Conservation (phyloP, 2,888 invertebrate species). For the Acleris laterana region DNA sequence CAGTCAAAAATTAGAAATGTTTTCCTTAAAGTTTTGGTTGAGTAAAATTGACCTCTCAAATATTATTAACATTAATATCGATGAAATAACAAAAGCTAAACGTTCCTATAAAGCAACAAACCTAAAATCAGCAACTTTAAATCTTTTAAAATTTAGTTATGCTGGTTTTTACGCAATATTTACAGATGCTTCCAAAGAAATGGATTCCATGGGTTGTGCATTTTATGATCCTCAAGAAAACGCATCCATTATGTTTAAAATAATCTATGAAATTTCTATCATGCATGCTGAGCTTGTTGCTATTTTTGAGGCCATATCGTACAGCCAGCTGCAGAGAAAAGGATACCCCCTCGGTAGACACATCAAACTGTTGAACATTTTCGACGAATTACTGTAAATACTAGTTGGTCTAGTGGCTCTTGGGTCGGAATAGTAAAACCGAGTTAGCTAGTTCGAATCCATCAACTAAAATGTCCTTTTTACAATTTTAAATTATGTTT, state of each 20-base stretch:
- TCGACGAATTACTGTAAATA: too few species aligned
- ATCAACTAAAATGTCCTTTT: too few species aligned
- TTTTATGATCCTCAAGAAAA: slow-evolving; percentile 1
- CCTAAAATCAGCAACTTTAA: background rate
- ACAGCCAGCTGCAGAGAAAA: too few species aligned
- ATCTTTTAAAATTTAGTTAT: background rate
- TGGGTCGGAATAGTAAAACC: too few species aligned
- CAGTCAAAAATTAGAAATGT: background rate
- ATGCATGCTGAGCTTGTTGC: slow-evolving; percentile 1
- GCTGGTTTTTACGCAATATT: background rate
- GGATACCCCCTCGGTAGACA: too few species aligned
- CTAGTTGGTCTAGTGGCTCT: too few species aligned
- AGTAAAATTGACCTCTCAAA: slow-evolving; percentile 5
- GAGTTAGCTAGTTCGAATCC: too few species aligned
- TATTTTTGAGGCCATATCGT: background rate
- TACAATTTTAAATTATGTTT: too few species aligned
- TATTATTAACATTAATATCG: background rate
- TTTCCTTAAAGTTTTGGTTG: background rate
- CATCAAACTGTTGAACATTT: too few species aligned
- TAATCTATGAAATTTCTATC: background rate
- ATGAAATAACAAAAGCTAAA: background rate
- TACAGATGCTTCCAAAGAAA: slow-evolving; percentile 2
- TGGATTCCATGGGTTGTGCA: background rate
- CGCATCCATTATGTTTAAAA: background rate
- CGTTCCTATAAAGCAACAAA: background rate